Evolutionary conservation across 2,888 invertebrate genomes (phyloP), one percentile per base, ranked within the genome.

Genomic region (Ophion ellenae): DNA sequence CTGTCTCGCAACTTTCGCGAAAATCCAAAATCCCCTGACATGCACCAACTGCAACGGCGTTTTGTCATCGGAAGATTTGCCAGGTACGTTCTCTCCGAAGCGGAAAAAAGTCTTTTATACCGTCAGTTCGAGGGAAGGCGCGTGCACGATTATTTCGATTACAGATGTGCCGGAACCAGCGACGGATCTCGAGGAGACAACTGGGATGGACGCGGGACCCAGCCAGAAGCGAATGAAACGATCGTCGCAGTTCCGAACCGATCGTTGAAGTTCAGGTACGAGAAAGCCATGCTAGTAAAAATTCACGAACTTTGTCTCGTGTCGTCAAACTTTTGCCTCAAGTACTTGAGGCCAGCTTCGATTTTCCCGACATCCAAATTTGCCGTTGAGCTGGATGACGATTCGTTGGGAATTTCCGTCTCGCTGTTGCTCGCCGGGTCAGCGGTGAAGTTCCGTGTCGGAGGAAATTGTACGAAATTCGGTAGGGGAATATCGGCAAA

Each of bases 311-410:
- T 88, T 59, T 89, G 79, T 2, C 87, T 84, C 73, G 79, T 87
- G 47, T 89, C 85, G 77, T 93, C 93, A 82, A 93, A 93, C 80
- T 91, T 91, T 73, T 90, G 87, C 87, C 93, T 89, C 70, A 93
- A 90, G 85, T 90, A 93, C 81, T 89, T 91, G 5, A 93, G 88
- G 24, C 92, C 92, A 45, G 91, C 92, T 36, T 87, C 81, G 53
- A 93, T 92, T 14, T 81, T 90, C 20, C 90, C 88, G 69, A 90
- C 88, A 40, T 92, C 86, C 77, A 91, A 89, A 81, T 79, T 86
- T 57, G 70, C 61, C 7, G 81, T 77, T 45, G 73, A 66, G 28
- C 69, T 53, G 17, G 63, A 14, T 11, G 47, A 14, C 14, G 47
- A 17, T 17, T 14, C 53, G 17, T 53, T 53, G 17, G 17, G 5